Evolutionary conservation across 2,797 vertebrate species (phyloP), one percentile per base, ranked within the genome.

Genomic region (Rachycentron canadum): DNA sequence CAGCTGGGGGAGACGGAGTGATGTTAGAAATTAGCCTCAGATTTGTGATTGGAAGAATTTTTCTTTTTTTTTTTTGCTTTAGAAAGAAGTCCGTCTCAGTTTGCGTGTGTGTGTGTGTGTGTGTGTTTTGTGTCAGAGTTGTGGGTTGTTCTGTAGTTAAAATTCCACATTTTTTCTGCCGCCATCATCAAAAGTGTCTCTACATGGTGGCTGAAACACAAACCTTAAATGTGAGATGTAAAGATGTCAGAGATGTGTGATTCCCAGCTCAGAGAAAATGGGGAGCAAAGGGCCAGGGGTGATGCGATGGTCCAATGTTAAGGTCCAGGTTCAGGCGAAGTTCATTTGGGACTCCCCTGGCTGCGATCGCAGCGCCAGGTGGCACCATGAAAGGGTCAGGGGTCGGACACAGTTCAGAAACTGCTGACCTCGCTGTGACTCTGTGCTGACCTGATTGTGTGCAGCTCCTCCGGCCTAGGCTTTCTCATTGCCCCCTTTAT

Each of bases 261-360:
- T 36, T 70, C 10, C 28, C n/a, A 21, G 73, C 16, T 10, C n/a
- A 47, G 58, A 76, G 56, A 77, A 78, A 71, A 40, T 70, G 38
- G 66, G 40, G 30, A 81, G 53, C 56, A 59, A 57, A 61, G 71
- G 79, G 61, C 57, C 53, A 62, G 79, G 58, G 87, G 85, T 88
- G 87, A 89, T 73, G 72, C 69, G 66, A 21, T 78, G 93, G 95
- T 94, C 95, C 96, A 96, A 85, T 94, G 95, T 95, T 96, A 95
- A 91, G 94, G 89, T 94, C 88, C 96, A 97, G 96, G 97, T 96
- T 98, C 97, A 97, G 94, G 92, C 93, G 91, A 97, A 97, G 97
- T 97, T 98, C 96, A 97, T 92, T 92, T 94, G 73, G 95, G 89
- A 73, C 73, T 80, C 79, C 87, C 57, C 70, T 67, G 86, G 84